Evolutionary conservation across 2,888 invertebrate species (phyloP).

Genomic region (Troides helena): DNA sequence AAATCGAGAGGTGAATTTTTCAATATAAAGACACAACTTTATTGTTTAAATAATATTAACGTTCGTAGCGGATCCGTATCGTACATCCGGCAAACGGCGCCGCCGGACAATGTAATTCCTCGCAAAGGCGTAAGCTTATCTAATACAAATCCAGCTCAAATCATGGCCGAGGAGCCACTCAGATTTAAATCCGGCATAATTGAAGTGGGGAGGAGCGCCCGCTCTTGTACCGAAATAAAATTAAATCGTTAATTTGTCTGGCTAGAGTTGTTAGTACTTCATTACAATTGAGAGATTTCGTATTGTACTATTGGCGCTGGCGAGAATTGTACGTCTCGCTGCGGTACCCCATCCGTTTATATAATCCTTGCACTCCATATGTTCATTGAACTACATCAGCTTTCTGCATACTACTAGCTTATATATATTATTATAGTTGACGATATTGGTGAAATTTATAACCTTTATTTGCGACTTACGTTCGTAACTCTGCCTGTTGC

Average conservation of each 20-base stretch:
- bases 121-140: conserved; percentile 34
- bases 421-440: too few relatives aligned
- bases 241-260: conserved; percentile 40
- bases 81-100: conserved; percentile 11
- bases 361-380: background rate
- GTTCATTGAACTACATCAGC: background rate
- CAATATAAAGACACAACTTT: background rate
- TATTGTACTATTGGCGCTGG: conserved; percentile 21
- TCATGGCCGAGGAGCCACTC: conserved; percentile 31
- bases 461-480: too few relatives aligned
- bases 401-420: too few relatives aligned
- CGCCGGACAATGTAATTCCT: conserved; percentile 22
- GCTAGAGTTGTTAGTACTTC: conserved; percentile 31
- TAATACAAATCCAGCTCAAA: conserved; percentile 28
- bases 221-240: conserved; percentile 39
- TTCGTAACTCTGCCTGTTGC: too few relatives aligned
- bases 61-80: conserved; percentile 6
- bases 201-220: conserved; percentile 36
- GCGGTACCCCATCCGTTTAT: background rate
- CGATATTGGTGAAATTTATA: too few relatives aligned
- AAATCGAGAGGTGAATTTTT: too few relatives aligned
- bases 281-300: conserved; percentile 34
- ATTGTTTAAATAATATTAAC: conserved; percentile 3
- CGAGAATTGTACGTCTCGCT: background rate
- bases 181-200: conserved; percentile 39